phyloP scores from a whole-genome alignment of 2,113 vertebrate species.

The Microtus montanus region DNA sequence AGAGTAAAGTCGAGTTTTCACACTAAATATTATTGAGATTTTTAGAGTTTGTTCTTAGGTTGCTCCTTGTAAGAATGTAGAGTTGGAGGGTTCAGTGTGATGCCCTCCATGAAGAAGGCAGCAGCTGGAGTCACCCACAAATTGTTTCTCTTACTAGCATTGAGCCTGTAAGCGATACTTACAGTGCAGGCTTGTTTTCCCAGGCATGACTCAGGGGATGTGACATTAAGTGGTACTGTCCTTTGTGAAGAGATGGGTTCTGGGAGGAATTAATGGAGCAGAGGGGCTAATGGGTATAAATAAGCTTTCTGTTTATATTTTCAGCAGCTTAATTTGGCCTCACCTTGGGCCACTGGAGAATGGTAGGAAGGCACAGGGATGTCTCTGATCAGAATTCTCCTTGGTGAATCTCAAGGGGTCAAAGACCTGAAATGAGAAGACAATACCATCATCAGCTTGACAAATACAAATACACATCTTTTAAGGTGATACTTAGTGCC shows the following conservation, averaged over 20 bases:
- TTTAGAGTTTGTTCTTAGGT: not conserved
- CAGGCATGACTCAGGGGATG: not conserved
- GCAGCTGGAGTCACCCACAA: not conserved
- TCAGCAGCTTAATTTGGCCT: slow-evolving; percentile 28
- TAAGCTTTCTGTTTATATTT: not conserved
- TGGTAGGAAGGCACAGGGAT: slow-evolving; percentile 91
- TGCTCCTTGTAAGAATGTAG: not conserved
- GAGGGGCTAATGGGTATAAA: not conserved
- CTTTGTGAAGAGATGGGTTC: not conserved
- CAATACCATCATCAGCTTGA: not conserved
- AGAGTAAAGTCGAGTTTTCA: not conserved
- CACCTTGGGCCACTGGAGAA: slow-evolving; percentile 91
- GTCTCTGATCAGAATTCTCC: slow-evolving; percentile 88
- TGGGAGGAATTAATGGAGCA: not conserved
- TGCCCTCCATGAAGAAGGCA: not conserved
- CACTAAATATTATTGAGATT: not conserved
- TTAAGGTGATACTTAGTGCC: not conserved
- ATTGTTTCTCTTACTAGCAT: not conserved
- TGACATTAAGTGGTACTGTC: not conserved
- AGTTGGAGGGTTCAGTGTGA: not conserved
- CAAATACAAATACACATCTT: not conserved
- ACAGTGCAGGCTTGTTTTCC: not conserved
- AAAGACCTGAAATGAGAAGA: slow-evolving; percentile 86
- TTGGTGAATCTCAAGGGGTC: slow-evolving; percentile 94
- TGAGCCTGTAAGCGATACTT: not conserved